Evolutionary conservation across 2,888 invertebrate genomes (phyloP).

Genomic region (Hesperia comma): DNA sequence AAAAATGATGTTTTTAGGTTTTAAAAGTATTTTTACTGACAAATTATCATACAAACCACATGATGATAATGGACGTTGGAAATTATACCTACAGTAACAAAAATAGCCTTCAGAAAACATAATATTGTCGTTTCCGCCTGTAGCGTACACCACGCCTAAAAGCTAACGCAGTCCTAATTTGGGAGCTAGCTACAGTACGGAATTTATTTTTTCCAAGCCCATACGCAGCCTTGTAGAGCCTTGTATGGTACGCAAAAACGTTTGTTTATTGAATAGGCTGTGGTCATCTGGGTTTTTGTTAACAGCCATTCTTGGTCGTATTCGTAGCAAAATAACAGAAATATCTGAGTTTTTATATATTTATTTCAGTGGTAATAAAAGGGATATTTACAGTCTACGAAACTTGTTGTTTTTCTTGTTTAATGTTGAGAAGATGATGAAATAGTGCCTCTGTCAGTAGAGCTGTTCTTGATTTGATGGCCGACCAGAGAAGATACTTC

Average conservation of each 20-base stretch:
- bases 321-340: neutral
- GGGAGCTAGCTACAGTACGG: conserved; percentile 52
- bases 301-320: neutral
- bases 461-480: too few relatives aligned
- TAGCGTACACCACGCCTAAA: conserved; percentile 41
- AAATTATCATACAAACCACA: too few relatives aligned
- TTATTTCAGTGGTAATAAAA: neutral
- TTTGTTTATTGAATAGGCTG: conserved; percentile 33
- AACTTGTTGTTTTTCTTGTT: too few relatives aligned
- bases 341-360: neutral
- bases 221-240: conserved; percentile 39
- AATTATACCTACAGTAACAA: too few relatives aligned
- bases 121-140: neutral
- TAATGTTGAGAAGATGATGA: too few relatives aligned
- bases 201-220: conserved; percentile 53
- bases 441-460: too few relatives aligned
- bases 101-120: too few relatives aligned
- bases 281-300: conserved; percentile 13
- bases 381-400: too few relatives aligned
- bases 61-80: too few relatives aligned
- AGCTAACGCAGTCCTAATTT: conserved; percentile 57
- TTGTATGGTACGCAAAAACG: conserved; percentile 19
- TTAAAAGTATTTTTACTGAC: too few relatives aligned
- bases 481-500: too few relatives aligned
- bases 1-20: too few relatives aligned